Evolutionary conservation across 2,888 invertebrate species (phyloP), one percentile per base, ranked within the genome.

Genomic region (Xestia xanthographa): DNA sequence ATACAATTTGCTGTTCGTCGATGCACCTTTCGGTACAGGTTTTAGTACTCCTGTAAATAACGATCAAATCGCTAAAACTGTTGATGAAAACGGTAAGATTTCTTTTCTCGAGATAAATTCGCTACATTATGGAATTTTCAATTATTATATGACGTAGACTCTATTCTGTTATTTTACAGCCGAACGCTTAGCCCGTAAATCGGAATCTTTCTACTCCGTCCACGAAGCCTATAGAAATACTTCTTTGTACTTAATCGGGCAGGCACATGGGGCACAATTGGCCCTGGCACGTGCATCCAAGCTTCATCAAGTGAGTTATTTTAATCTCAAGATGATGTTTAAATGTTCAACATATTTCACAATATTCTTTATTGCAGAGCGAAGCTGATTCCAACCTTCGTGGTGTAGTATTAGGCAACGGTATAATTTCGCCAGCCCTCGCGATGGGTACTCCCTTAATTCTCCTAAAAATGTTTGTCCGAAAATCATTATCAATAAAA

Each of bases 251-350:
- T 98, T 99, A 73, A 98, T 98, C 89, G 98, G 98, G 6, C 98
- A 99, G 93, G 98, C 98, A 2, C 98, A 99, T 92, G 99, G 99
- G 22, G 98, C 98, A 1, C 99, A 99, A 95, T 98, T 99, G 97
- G 98, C 98, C 0, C 97, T 98, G 0, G 98, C 98, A 85, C 98
- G 99, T 84, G 98, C 98, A 26, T 88, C 92, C 87, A 91, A 92
- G 78, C 92, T 97, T 82, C 84, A 95, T 80, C 79, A 90, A 88
- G 97, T 97, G 91, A 88, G 92, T 88, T 34, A 22, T n/a, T 45
- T 62, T 22, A 34, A 62, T n/a, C 6, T 17, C 53, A 56, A 67
- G 14, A 34, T 48, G 9, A 45, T 45, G 8, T 70, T 14, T 14
- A 26, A 45, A 5, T 34, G 2, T 73, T 38, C 1, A 17, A 29